These are phyloP conservation scores for Lathamus discolor DNA, from an alignment of 2,113 vertebrate genomes.

Conservation along the genomic window DNA sequence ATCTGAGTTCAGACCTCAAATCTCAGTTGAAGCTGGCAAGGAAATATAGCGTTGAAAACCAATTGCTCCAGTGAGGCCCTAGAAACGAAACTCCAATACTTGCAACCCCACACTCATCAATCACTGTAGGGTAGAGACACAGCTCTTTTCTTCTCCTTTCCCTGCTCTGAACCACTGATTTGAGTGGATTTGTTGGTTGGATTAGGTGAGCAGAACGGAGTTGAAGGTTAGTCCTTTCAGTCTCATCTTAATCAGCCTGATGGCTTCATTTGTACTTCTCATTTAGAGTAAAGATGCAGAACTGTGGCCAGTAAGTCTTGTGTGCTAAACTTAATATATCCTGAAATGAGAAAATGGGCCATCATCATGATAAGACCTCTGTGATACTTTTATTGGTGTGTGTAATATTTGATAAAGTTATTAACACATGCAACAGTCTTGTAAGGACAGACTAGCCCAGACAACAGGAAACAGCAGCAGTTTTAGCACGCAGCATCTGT, in stretches of 20 bases:
- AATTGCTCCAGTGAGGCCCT: background rate
- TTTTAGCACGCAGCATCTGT: background rate
- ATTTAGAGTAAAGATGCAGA: background rate
- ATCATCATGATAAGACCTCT: background rate
- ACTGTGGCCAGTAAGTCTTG: background rate
- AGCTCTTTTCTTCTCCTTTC: background rate
- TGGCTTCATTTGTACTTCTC: background rate
- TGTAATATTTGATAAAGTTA: background rate
- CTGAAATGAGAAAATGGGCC: background rate
- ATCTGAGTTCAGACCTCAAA: background rate
- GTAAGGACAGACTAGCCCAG: background rate
- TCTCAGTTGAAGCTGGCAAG: background rate
- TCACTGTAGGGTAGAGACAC: background rate
- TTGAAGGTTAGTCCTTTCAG: background rate
- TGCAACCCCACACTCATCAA: background rate
- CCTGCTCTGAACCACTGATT: background rate
- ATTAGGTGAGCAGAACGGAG: background rate
- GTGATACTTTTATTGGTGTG: background rate
- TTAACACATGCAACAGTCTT: background rate
- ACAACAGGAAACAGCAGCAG: background rate
- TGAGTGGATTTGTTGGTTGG: background rate
- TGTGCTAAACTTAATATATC: background rate
- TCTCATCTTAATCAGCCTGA: background rate
- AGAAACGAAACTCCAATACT: background rate
- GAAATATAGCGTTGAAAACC: background rate